Conservation (phyloP, 1,140 invertebrate genomes). For the Drosophila santomea region DNA sequence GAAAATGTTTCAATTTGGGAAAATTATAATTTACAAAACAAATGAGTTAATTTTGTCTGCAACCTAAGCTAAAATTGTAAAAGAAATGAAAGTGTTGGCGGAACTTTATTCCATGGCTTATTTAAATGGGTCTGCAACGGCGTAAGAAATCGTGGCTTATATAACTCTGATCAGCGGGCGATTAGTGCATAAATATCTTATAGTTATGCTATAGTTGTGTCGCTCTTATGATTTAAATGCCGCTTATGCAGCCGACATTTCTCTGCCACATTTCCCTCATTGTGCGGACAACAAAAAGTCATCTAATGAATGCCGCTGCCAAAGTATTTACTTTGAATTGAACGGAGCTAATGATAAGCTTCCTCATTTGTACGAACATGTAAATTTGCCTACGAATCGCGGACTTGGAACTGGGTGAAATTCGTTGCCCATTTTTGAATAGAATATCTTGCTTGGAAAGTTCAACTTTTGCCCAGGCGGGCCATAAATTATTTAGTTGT, state of each 20-base stretch:
- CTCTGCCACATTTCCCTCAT: slow-evolving; percentile 39
- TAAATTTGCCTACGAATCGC: slow-evolving; percentile 57
- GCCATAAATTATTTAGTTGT: slow-evolving; percentile 46
- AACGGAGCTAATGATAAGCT: slow-evolving; percentile 71
- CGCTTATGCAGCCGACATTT: slow-evolving; percentile 42
- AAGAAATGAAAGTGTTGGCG: slow-evolving; percentile 68
- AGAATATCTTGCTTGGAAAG: slow-evolving; percentile 51
- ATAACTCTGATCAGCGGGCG: slow-evolving; percentile 36
- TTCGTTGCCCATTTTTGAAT: slow-evolving; percentile 48
- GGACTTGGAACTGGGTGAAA: slow-evolving; percentile 58
- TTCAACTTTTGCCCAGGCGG: slow-evolving; percentile 31
- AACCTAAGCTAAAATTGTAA: slow-evolving; percentile 1
- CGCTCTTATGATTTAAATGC: slow-evolving; percentile 63
- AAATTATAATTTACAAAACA: too few species aligned
- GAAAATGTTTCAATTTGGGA: too few species aligned
- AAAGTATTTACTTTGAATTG: slow-evolving; percentile 60
- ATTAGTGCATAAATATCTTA: slow-evolving; percentile 62
- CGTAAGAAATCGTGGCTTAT: slow-evolving; percentile 21
- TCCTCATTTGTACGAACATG: slow-evolving; percentile 66
- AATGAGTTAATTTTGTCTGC: too few species aligned
- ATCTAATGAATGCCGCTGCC: slow-evolving; percentile 59
- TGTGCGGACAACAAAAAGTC: slow-evolving; percentile 55
- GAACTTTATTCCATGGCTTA: slow-evolving; percentile 58
- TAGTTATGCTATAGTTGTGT: slow-evolving; percentile 46
- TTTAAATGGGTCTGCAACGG: slow-evolving; percentile 32